Evolutionary conservation across 2,888 invertebrate species (phyloP).

Genomic region (Deilephila elpenor): DNA sequence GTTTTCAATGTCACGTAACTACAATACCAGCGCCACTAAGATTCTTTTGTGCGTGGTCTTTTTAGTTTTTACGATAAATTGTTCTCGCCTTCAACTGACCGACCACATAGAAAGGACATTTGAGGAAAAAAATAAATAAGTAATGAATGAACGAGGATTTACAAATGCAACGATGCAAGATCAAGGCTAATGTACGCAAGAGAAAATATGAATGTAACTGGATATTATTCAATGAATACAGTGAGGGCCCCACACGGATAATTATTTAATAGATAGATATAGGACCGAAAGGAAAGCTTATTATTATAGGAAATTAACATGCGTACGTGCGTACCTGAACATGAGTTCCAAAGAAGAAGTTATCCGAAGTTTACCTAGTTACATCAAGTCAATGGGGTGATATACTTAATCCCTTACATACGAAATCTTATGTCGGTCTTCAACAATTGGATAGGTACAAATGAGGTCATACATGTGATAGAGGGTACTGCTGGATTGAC

Average conservation of each 20-base stretch:
- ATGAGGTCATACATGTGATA: no score
- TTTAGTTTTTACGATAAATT: conserved; percentile 22
- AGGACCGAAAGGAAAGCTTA: no score
- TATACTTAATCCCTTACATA: no score
- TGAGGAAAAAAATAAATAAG: background rate
- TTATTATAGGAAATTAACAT: no score
- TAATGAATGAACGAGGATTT: conserved; percentile 20
- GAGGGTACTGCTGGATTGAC: no score
- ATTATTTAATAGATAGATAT: background rate
- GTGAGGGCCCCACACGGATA: background rate
- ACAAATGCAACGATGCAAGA: conserved; percentile 11
- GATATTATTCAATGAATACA: background rate
- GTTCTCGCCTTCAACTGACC: conserved; percentile 9
- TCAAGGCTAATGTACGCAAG: background rate
- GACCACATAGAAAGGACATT: background rate
- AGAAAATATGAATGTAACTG: background rate
- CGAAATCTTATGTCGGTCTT: no score
- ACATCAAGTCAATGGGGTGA: no score
- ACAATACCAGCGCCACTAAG: conserved; percentile 10
- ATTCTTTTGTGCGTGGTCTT: conserved; percentile 12
- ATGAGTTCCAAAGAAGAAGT: no score
- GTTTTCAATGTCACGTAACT: conserved; percentile 13
- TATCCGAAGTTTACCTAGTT: no score
- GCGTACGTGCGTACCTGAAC: no score
- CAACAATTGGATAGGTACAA: no score